Evolutionary conservation across 2,888 invertebrate genomes (phyloP), one percentile per base, ranked within the genome.

Genomic region (Troides aeacus): DNA sequence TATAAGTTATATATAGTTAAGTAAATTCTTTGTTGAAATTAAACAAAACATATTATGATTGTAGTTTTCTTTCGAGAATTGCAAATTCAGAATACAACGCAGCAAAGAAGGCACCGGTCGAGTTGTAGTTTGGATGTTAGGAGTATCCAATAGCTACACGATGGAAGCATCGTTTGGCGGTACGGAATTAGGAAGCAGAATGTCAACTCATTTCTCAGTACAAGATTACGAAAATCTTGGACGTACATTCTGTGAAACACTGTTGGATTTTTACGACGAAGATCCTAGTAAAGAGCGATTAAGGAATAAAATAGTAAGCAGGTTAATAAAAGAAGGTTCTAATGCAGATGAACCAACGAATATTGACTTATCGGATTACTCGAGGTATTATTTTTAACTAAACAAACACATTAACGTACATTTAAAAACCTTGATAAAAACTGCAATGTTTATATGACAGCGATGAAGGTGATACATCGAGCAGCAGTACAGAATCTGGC

Each of bases 131-230:
- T 98, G 98, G 98, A 96, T 98, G 94, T 95, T 98, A 94, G 98
- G 98, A 36, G 97, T 98, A 62, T 95, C 96, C 70, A 98, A 98
- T 81, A 98, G 98, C 86, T 99, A 97, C 84, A 99, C 98, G 6
- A 95, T 99, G 94, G 99, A 99, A 91, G 98, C 98, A 10, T 98
- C 98, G 0, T 97, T 98, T 85, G 97, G 97, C 65, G 99, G 98
- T 15, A 97, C 98, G 2, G 95, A 95, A 74, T 88, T 98, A 69
- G 97, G 97, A 3, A 95, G 96, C 61, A 94, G 97, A 82, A 93
- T 94, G 77, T 96, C 96, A 7, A 97, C 97, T 24, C 98, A 98
- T 86, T 98, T 98, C 83, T 95, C 95, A 39, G 95, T 95, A n/a
- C 93, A 93, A 83, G 93, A 93, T 74, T 93, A 90, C 71, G 93